Base-by-base conservation (phyloP, 2,888 invertebrate genomes). In the Chironomus tentans region DNA sequence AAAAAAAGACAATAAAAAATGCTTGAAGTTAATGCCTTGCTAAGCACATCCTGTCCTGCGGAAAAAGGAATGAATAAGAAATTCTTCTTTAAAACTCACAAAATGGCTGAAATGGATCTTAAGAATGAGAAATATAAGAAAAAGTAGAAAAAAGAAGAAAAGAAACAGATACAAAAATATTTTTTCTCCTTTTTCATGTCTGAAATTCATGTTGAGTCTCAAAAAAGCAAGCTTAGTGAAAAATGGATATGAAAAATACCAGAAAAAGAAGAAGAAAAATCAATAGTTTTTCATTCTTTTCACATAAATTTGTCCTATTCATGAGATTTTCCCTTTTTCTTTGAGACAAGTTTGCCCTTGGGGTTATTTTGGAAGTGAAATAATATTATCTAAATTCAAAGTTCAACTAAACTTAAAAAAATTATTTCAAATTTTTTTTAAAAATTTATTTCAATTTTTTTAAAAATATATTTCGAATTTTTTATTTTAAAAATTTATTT, bases 141-240 rank as follows among this genome's bases (percentile, higher is more conserved):
- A 1, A 5, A 50, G 50, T 38, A 38, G 38, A 2, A n/a, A n/a
- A n/a, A 38, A 38, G 38, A 38, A 50, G 50, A 56, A 56, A 18
- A 56, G 56, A 56, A 56, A 38, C 15, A 56, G n/a, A 56, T 56
- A 56, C 15, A 56, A 56, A 56, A 56, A 56, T 56, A 7, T 56
- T 56, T n/a, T 56, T 56, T 56, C 6, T 56, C 15, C 56, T 56
- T 56, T 56, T 18, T 38, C 38, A 38, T 38, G 38, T 38, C 38
- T 38, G 2, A 18, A 18, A 56, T 56, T 56, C 71, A 71, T 28
- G 71, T 71, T 62, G 72, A 72, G 72, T 6, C 72, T n/a, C 62
- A 71, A 38, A 61, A 70, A 56, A 61, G 62, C 61, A 72, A 72
- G 72, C 72, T 72, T 56, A 47, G 72, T 62, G 72, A 62, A 72